Base-by-base conservation (phyloP, 1,140 invertebrate genomes). In the Macrosteles quadrilineatus region DNA sequence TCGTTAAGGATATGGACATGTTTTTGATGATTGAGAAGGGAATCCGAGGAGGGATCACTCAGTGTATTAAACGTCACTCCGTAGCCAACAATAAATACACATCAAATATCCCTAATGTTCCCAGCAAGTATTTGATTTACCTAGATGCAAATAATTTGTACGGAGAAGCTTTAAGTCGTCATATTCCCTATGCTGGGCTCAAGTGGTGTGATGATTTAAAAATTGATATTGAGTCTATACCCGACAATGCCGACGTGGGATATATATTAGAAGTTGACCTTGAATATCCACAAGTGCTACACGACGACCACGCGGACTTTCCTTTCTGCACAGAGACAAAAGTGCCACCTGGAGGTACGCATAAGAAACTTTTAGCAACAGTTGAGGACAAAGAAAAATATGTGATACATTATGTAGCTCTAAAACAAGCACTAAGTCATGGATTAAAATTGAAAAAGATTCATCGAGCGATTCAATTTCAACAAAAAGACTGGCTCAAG, bases 381-480 rank as follows among this genome's bases (percentile, higher is more conserved):
- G 63, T 80, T 21, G 23, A 78, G 62, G 31, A 25, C 0, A 79
- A 79, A 78, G 71, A 73, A 70, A 81, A 80, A 40, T 85, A 84
- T 77, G 73, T 81, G 53, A 78, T 85, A 43, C 84, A 85, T 76
- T 83, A 83, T 77, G 67, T 73, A 71, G 82, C 80, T 75, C 77
- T 85, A 40, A 76, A 84, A 77, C 81, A 83, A 75, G 82, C 78
- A 71, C 17, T 84, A 25, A 63, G 78, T 62, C 25, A 78, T 70
- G 84, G 83, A 32, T 47, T 86, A 31, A 77, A 75, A 73, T 62
- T 85, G 62, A 79, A 71, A 57, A 83, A 84, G 78, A 78, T 86
- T 47, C 78, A 85, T 78, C 73, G 79, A 76, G 76, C 84, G 67
- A 77, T 83, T 72, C 72, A 79, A 78, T 86, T 87, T 76, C 76